Conservation (phyloP, 2,113 vertebrate species). For the Brachirus orientalis region DNA sequence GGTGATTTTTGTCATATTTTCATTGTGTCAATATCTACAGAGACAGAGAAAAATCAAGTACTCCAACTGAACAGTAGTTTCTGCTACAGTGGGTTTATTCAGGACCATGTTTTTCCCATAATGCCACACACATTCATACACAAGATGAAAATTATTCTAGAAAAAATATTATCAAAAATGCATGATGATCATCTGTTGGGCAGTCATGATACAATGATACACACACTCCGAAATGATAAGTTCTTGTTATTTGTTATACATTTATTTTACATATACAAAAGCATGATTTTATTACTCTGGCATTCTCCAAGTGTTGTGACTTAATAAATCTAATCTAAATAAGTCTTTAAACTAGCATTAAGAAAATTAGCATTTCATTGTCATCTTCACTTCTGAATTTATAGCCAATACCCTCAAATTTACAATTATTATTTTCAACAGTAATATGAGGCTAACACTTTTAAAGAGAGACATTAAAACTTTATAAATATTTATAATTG, state of each 20-base stretch:
- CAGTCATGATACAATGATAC: no score
- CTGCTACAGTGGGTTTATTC: no score
- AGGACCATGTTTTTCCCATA: not conserved
- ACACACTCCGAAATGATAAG: no score
- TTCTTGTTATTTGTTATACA: no score
- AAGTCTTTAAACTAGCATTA: not conserved
- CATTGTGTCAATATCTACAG: no score
- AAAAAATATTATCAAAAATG: not conserved
- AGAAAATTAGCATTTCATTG: not conserved
- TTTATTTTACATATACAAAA: slow-evolving; percentile 33
- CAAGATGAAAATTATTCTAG: no score
- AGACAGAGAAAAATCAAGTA: no score
- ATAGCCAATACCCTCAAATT: no score
- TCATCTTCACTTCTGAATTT: not conserved
- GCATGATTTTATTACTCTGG: slow-evolving; percentile 9
- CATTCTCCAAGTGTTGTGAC: slow-evolving; percentile 15
- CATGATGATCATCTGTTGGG: not conserved
- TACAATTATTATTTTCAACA: not conserved
- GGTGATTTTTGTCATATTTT: no score
- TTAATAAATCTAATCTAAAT: no score
- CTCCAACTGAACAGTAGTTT: not conserved
- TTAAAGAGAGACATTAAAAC: not conserved
- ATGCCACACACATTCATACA: not conserved
- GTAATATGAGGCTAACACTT: not conserved
- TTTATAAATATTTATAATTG: no score